Evolutionary conservation across 2,113 vertebrate genomes (phyloP).

Genomic region (Symphodus melops): DNA sequence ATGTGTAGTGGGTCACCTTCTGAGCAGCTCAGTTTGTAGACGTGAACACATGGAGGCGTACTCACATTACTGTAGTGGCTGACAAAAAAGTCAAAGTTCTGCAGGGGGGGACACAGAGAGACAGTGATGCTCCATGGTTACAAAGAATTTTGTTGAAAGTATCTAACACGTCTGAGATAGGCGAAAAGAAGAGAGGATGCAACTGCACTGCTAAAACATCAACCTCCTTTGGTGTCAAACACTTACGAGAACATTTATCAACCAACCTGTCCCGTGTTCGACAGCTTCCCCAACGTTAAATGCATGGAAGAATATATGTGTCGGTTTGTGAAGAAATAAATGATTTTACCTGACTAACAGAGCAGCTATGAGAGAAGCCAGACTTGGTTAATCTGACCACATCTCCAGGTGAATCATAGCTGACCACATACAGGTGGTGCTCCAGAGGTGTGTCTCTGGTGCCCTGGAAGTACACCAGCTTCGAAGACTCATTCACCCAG

Average conservation of each 20-base stretch:
- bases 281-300: too few relatives aligned
- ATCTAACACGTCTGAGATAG: too few relatives aligned
- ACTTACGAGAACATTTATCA: too few relatives aligned
- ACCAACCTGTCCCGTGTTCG: too few relatives aligned
- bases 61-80: slow-evolving; percentile 98
- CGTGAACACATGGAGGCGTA: slow-evolving; percentile 93
- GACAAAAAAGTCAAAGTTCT: slow-evolving; percentile 98
- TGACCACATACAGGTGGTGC: slow-evolving; percentile 95
- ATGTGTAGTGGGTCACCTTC: slow-evolving; percentile 89
- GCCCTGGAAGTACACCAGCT: slow-evolving; percentile 95
- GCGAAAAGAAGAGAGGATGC: background rate
- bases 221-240: background rate
- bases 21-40: slow-evolving; percentile 91
- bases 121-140: background rate
- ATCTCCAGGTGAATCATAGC: slow-evolving; percentile 89
- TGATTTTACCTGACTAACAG: slow-evolving; percentile 91
- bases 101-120: background rate
- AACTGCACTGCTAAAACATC: background rate
- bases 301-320: too few relatives aligned
- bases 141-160: too few relatives aligned
- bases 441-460: slow-evolving; percentile 95
- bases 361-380: slow-evolving; percentile 96
- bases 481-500: slow-evolving; percentile 94
- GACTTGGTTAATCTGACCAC: slow-evolving; percentile 91
- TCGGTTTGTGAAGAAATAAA: background rate